Conservation (phyloP, 2,113 vertebrate genomes). For the Oreochromis tanganicae region DNA sequence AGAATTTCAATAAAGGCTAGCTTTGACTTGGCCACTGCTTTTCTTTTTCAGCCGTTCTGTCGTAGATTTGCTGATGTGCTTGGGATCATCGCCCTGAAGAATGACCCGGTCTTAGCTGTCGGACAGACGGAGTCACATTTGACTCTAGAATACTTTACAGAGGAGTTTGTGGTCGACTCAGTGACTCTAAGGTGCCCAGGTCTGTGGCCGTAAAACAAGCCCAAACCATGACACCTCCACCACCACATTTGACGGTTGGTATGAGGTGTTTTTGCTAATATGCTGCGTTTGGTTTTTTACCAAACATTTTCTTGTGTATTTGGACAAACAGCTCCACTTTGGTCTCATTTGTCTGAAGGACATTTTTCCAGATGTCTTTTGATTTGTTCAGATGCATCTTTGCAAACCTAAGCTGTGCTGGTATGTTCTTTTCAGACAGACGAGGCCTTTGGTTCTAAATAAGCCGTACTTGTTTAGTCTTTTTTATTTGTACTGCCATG, state of each 20-base stretch:
- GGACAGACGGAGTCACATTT: not conserved
- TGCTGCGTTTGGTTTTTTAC: rapidly evolving
- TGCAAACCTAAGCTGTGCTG: not conserved
- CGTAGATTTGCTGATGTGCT: not conserved
- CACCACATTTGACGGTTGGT: rapidly evolving
- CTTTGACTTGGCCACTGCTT: not conserved
- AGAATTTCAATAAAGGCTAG: not conserved
- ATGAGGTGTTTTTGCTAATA: not conserved
- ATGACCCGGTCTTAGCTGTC: not conserved
- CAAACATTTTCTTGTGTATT: not conserved
- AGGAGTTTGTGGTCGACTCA: not conserved
- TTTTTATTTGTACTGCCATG: too few relatives aligned
- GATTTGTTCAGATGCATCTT: not conserved
- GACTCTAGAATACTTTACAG: not conserved
- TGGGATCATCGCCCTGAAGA: not conserved
- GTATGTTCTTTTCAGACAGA: not conserved
- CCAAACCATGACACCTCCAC: not conserved
- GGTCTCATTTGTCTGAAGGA: not conserved
- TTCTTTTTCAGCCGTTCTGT: not conserved
- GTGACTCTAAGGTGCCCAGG: not conserved
- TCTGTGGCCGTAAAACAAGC: not conserved
- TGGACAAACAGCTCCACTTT: not conserved
- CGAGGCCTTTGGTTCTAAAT: too few relatives aligned
- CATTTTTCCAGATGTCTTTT: not conserved
- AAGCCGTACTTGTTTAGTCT: too few relatives aligned